phyloP scores from a whole-genome alignment of 2,797 vertebrate genomes.

The Sebastiscus albofasciatus region DNA sequence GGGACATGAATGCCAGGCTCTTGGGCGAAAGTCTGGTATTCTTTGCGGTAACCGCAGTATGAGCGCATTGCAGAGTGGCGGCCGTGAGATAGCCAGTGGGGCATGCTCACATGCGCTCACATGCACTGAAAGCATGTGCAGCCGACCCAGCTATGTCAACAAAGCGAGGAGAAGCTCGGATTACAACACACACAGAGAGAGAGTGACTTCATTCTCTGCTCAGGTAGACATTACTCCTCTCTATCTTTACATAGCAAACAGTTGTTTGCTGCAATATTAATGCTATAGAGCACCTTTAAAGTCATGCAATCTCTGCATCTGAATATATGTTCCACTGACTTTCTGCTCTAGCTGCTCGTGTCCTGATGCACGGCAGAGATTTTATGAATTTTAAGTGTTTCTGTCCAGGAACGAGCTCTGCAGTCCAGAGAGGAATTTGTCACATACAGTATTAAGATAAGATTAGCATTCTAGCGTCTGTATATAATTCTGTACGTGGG shows the following conservation, averaged over 20 bases:
- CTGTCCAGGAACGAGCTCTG: conserved; percentile 10
- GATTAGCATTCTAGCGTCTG: conserved; percentile 30
- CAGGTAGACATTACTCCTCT: background rate
- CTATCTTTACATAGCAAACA: background rate
- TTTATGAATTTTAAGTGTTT: conserved; percentile 35
- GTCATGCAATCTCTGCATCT: background rate
- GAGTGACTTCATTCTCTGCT: background rate
- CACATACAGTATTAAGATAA: conserved; percentile 36
- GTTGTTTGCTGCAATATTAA: background rate
- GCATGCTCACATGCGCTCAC: background rate
- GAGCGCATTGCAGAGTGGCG: background rate
- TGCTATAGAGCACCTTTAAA: background rate
- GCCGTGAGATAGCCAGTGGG: background rate
- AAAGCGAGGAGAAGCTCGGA: background rate
- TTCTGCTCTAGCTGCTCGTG: background rate
- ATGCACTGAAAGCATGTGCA: background rate
- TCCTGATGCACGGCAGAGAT: conserved; percentile 11
- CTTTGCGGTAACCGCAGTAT: background rate
- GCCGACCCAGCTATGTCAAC: background rate
- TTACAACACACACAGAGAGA: background rate
- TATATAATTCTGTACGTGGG: conserved; percentile 3
- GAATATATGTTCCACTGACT: background rate
- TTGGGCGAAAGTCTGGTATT: background rate
- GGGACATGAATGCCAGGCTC: background rate
- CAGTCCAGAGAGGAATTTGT: conserved; percentile 20